These are phyloP conservation scores for Eupeodes corollae DNA, from an alignment of 1,140 invertebrate species.

Conservation along the genomic window DNA sequence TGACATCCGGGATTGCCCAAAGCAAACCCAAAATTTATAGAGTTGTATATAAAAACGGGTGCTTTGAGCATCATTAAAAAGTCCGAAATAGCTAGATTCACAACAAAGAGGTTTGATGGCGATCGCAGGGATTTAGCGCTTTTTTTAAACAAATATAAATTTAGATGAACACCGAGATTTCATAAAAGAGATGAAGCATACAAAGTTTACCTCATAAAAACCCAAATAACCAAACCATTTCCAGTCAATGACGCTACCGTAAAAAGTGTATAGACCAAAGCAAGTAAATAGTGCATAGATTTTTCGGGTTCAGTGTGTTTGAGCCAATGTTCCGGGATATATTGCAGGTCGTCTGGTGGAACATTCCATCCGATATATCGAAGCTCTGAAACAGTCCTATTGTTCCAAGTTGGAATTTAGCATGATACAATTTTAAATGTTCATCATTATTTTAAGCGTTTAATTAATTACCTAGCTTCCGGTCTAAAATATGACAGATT, in stretches of 20 bases:
- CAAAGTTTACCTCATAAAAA: constrained; percentile 46
- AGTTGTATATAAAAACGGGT: constrained; percentile 52
- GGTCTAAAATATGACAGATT: no score
- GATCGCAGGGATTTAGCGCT: constrained; percentile 75
- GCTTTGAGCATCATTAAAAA: constrained; percentile 88
- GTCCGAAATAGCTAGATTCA: constrained; percentile 78
- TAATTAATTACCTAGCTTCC: no score
- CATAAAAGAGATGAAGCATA: no score
- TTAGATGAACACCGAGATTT: no score
- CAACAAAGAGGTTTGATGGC: constrained; percentile 82
- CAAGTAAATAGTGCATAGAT: constrained; percentile 73
- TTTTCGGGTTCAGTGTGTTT: constrained; percentile 66
- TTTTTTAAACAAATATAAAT: constrained; percentile 18
- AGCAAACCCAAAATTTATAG: constrained; percentile 65
- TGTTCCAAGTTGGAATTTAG: no score
- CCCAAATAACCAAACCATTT: constrained; percentile 82
- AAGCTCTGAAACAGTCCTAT: constrained; percentile 9
- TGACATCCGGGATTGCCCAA: constrained; percentile 63
- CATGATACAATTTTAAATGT: no score
- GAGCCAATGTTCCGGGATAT: constrained; percentile 77
- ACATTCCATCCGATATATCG: constrained; percentile 67
- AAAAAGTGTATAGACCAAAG: constrained; percentile 68
- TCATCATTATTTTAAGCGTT: no score
- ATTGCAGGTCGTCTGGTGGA: constrained; percentile 57
- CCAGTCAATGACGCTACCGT: constrained; percentile 65